phyloP scores from a whole-genome alignment of 2,888 invertebrate genomes.

The Acanthosepion lycidas region DNA sequence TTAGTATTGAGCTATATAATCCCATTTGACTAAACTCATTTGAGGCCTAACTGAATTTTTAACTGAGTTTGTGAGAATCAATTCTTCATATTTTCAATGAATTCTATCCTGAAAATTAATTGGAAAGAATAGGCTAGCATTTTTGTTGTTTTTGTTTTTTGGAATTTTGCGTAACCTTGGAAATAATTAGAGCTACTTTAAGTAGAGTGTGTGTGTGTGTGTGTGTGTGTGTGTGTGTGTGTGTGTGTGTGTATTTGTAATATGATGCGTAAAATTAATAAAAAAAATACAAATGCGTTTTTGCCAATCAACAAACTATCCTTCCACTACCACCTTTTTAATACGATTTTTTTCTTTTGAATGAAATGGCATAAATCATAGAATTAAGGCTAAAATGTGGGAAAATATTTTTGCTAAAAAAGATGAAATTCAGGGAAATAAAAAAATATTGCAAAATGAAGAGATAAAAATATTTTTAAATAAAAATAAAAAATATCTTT shows the following conservation, averaged over 20 bases:
- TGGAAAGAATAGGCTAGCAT: not conserved
- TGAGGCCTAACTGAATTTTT: not conserved
- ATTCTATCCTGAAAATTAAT: not conserved
- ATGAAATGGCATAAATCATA: not conserved
- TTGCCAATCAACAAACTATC: not conserved
- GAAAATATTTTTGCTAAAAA: not conserved
- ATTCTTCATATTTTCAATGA: not conserved
- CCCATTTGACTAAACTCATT: too few relatives aligned
- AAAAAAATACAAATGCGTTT: not conserved
- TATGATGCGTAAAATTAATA: not conserved
- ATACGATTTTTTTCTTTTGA: not conserved
- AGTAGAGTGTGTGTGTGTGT: too few relatives aligned
- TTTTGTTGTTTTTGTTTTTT: not conserved
- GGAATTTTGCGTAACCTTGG: not conserved
- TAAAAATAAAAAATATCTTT: not conserved
- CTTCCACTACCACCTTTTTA: not conserved
- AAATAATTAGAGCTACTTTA: not conserved
- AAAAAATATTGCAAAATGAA: not conserved
- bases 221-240: not conserved
- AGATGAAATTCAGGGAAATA: not conserved
- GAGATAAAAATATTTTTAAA: not conserved
- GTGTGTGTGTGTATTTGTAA: not conserved
- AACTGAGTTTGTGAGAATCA: not conserved
- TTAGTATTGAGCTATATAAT: too few relatives aligned
- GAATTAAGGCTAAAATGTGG: slow-evolving; percentile 18